Conservation (phyloP, 1,140 invertebrate genomes). For the Tribolium madens region DNA sequence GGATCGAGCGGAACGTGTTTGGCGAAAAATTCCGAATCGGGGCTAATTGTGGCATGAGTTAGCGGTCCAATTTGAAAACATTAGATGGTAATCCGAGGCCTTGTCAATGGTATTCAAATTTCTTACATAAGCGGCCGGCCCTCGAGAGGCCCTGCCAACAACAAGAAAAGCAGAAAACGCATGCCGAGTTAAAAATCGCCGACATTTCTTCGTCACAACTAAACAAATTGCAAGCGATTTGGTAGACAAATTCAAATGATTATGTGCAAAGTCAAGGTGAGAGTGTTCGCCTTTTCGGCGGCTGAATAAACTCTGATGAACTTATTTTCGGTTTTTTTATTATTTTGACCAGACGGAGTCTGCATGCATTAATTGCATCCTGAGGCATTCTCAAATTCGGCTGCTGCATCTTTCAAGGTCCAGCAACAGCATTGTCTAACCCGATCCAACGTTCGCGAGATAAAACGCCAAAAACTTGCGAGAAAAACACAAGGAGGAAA, state of each 20-base stretch:
- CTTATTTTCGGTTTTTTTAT: conserved; percentile 56
- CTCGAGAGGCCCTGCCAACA: not conserved
- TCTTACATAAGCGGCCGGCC: conserved; percentile 15
- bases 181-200: conserved; percentile 1
- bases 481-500: not conserved
- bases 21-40: not conserved
- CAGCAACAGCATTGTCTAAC: conserved; percentile 29
- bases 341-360: conserved; percentile 57
- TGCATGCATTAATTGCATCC: conserved; percentile 61
- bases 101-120: conserved; percentile 26
- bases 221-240: conserved; percentile 47
- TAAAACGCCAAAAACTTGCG: not conserved
- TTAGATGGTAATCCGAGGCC: conserved; percentile 32
- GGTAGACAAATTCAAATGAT: conserved; percentile 53
- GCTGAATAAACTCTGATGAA: conserved; percentile 57
- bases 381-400: conserved; percentile 56
- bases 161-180: not conserved
- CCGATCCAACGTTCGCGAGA: not conserved
- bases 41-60: not conserved
- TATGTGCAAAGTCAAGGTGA: conserved; percentile 56
- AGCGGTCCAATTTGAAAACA: conserved; percentile 11
- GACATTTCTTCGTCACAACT: conserved; percentile 6
- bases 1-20: not conserved
- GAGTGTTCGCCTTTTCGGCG: conserved; percentile 54
- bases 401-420: conserved; percentile 46